These are phyloP conservation scores for Acrossocheilus fasciatus DNA, from an alignment of 2,797 vertebrate species.

Conservation along the genomic window DNA sequence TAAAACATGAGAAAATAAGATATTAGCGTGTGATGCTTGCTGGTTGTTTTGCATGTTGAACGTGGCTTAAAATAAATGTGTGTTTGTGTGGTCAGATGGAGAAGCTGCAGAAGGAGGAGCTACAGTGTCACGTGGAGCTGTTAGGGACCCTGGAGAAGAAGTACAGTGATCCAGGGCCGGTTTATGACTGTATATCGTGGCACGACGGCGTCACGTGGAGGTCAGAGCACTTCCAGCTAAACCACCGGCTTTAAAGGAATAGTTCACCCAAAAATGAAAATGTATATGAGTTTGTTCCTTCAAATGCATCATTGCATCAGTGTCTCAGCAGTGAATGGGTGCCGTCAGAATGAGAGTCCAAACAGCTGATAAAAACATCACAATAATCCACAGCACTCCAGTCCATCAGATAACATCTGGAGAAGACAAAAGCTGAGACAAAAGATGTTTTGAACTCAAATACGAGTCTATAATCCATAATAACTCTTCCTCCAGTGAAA, in stretches of 20 bases:
- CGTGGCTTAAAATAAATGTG: not conserved
- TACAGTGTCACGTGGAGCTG: constrained; percentile 92
- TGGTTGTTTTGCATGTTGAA: not conserved
- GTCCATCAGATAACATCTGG: not conserved
- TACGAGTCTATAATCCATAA: not conserved
- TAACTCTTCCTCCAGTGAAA: not conserved
- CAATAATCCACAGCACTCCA: not conserved
- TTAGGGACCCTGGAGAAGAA: constrained; percentile 96
- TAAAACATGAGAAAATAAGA: not conserved
- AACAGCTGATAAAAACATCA: not conserved
- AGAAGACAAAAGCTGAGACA: not conserved
- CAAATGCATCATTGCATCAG: not conserved
- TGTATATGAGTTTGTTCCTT: not conserved
- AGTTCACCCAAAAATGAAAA: not conserved
- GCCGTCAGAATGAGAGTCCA: not conserved
- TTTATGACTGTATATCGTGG: constrained; percentile 96
- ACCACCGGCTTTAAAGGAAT: not conserved
- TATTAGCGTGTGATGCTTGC: no score
- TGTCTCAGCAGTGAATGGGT: not conserved
- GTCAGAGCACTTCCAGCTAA: constrained; percentile 69
- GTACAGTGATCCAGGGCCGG: constrained; percentile 95
- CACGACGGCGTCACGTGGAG: constrained; percentile 92
- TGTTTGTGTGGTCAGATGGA: constrained; percentile 78
- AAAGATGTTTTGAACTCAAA: not conserved
- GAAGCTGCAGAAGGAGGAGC: constrained; percentile 94